Evolutionary conservation across 2,113 vertebrate species (phyloP).

Genomic region (Dasyornis broadbenti): DNA sequence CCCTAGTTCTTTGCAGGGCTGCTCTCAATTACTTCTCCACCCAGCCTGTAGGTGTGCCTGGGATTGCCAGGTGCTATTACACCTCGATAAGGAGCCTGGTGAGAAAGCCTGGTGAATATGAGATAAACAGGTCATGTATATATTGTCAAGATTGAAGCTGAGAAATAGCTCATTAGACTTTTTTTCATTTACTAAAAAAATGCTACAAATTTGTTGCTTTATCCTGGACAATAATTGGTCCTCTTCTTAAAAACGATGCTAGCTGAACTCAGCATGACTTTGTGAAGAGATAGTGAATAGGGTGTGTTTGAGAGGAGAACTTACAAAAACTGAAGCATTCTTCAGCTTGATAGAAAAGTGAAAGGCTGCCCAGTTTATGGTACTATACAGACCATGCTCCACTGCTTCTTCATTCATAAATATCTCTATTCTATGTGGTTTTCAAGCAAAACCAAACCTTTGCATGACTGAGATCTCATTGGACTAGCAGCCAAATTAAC

Average conservation of each 20-base stretch:
- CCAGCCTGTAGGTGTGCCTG: background rate
- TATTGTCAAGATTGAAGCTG: background rate
- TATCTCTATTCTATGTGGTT: background rate
- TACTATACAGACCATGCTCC: background rate
- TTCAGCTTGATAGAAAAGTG: background rate
- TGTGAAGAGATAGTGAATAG: background rate
- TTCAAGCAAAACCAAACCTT: background rate
- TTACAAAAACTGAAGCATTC: background rate
- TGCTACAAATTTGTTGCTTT: background rate
- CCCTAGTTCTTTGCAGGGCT: background rate
- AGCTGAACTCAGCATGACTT: background rate
- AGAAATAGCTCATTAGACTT: background rate
- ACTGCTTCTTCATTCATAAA: background rate
- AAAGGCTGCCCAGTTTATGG: background rate
- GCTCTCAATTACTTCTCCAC: background rate
- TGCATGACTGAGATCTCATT: background rate
- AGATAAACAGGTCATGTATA: background rate
- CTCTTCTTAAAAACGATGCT: background rate
- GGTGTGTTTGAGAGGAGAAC: background rate
- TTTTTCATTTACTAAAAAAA: background rate
- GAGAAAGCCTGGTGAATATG: background rate
- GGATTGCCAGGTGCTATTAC: background rate
- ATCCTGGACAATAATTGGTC: background rate
- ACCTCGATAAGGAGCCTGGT: background rate
- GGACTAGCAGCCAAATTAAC: slow-evolving; percentile 18